Base-by-base conservation (phyloP, 1,140 invertebrate genomes). In the Pararge aegeria region DNA sequence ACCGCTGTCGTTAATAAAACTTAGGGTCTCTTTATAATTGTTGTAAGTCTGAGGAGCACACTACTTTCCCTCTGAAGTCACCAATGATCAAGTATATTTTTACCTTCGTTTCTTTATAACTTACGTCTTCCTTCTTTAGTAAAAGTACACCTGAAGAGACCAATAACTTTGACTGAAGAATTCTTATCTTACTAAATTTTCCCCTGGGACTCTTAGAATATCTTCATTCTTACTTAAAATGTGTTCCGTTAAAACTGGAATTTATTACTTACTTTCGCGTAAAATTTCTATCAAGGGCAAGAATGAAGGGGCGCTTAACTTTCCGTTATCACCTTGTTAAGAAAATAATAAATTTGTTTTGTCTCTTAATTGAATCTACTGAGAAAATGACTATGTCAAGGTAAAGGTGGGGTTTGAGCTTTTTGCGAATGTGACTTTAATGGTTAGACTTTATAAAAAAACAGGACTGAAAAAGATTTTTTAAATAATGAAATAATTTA, bases 291-390 rank as follows among this genome's bases (percentile, higher is more conserved):
- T 16, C 38, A 15, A 42, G 10, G 13, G 13, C 16, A 18, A 9
- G 15, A 15, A 9, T 12, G 13, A 42, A 15, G 38, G 38, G 13
- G 38, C 15, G 38, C 38, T 42, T 42, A 42, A 42, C 16, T 16
- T 42, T 42, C 13, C 16, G 13, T 42, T 18, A 42, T 42, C 38
- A 12, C 13, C 38, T 42, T 18, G 38, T 42, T 42, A 42, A 34
- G 30, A 34, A 34, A 34, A 34, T 34, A 34, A 42, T 42, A 42
- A 42, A 42, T 42, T 42, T 42, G 38, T 42, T 42, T 42, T 42
- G 38, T 42, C 38, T 15, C 15, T 18, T 42, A 42, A 42, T 42
- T 42, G 13, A 42, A 42, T 42, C 38, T 42, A 7, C 16, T 18
- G 13, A 0, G 13, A 42, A 42, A 15, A 9, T 42, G 38, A 16